phyloP scores from a whole-genome alignment of 2,797 vertebrate species.

The Thamnophis elegans region DNA sequence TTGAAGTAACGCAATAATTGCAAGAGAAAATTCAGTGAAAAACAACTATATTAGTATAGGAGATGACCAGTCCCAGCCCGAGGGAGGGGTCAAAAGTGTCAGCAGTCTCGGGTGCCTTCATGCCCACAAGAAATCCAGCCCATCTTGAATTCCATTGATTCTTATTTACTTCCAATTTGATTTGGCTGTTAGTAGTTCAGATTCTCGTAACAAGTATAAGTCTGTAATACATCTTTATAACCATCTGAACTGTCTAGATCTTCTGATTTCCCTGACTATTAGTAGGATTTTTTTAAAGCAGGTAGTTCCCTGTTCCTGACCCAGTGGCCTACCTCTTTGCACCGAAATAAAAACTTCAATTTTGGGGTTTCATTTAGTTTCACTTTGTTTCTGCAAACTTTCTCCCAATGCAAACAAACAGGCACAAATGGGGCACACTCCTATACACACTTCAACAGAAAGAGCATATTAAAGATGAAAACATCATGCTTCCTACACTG shows the following conservation, averaged over 20 bases:
- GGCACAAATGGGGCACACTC: neutral
- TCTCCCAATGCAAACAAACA: neutral
- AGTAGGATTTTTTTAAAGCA: neutral
- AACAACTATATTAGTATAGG: neutral
- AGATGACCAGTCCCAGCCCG: no score
- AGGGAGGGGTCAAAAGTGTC: no score
- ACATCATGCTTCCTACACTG: neutral
- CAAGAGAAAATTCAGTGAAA: no score
- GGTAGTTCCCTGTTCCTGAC: neutral
- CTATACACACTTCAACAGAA: neutral
- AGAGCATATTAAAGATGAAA: neutral
- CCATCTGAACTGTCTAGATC: neutral
- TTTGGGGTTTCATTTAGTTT: neutral
- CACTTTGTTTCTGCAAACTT: neutral
- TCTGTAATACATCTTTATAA: neutral
- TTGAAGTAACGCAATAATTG: no score
- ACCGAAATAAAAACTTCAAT: neutral
- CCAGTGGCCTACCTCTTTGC: neutral
- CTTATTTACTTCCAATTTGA: no score
- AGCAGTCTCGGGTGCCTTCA: no score
- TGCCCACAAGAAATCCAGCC: no score
- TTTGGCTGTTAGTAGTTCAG: no score
- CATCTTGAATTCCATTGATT: no score
- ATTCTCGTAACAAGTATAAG: neutral
- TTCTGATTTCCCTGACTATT: neutral